Base-by-base conservation (phyloP, 2,113 vertebrate genomes). In the Petromus typicus region DNA sequence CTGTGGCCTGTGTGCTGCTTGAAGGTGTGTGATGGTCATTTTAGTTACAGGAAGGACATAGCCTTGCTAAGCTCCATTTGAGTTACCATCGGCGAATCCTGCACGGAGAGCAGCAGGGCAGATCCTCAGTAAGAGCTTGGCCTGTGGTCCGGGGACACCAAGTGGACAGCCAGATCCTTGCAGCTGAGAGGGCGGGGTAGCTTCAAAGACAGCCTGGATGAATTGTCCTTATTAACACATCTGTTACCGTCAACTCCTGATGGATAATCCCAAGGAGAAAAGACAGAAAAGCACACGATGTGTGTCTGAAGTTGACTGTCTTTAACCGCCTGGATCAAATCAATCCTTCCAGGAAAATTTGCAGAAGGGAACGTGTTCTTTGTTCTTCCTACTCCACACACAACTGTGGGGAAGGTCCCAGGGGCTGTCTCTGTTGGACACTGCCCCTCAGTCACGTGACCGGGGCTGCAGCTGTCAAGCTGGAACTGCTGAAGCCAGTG, bases 271-370 rank as follows among this genome's bases (percentile, higher is more conserved):
- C 69, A 54, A 57, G 89, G 59, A 59, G 63, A 57, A 51, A 85
- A 86, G 51, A 81, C 86, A 84, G 51, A 37, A 67, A 63, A 79
- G 34, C 5, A 90, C 13, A 12, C 59, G 2, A 25, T 25, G 20
- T 7, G 0, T 57, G 27, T 4, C n/a, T 7, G 75, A 84, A 10
- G 11, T 30, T 57, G 34, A 86, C 18, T 66, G 22, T 7, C 37
- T 95, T 84, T 81, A n/a, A 37, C n/a, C 13, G 78, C 83, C n/a
- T 37, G 13, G 40, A 73, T 14, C n/a, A 16, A 95, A 34, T 81
- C 30, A 95, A 34, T 81, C 30, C 25, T 45, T 64, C 14, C 32
- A 61, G 45, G n/a, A 2, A 6, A 83, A 76, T 75, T 30, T 40
- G 48, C 16, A 45, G 5, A 13, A 13, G 12, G 45, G 30, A 83